Percentiles rank a stretch among this genome's conserved stretches.
These are phyloP conservation scores for Parazoanthus swiftii DNA, from an alignment of 92 coral and sea anemone species.

Conservation along the genomic window DNA sequence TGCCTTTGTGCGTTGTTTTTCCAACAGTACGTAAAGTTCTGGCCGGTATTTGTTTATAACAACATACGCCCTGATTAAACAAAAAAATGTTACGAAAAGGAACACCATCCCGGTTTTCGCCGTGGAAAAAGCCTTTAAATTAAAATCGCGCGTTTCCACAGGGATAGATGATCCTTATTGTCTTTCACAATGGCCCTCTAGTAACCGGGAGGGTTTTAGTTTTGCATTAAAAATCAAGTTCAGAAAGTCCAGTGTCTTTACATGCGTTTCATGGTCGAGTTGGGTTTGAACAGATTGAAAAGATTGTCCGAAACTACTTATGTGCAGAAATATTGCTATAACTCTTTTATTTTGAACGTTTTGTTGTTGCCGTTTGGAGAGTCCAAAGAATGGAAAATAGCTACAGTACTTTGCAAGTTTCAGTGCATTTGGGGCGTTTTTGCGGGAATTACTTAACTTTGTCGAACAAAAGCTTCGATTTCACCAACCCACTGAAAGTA, in stretches of 20 bases:
- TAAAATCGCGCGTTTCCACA: constrained; percentile 5
- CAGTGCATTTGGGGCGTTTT: not conserved
- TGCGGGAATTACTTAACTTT: constrained; percentile 22
- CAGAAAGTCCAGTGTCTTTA: constrained; percentile 11
- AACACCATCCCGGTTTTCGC: constrained; percentile 20
- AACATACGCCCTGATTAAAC: constrained; percentile 1
- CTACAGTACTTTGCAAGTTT: not conserved
- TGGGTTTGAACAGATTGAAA: constrained; percentile 15
- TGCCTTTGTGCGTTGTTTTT: not conserved
- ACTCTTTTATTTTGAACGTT: constrained; percentile 9
- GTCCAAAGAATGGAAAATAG: not conserved
- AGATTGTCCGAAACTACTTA: constrained; percentile 16
- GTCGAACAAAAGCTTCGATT: constrained; percentile 20
- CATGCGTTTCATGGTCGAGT: constrained; percentile 35
- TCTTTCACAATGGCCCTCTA: constrained; percentile 37
- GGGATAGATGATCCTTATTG: constrained; percentile 30
- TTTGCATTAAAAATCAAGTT: constrained; percentile 14
- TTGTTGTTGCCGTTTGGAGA: constrained; percentile 5
- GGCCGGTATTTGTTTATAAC: not conserved
- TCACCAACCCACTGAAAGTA: constrained; percentile 16
- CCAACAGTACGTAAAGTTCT: not conserved
- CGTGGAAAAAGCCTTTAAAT: constrained; percentile 31
- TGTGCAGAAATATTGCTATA: not conserved
- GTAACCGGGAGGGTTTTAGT: constrained; percentile 23
- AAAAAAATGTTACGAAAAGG: constrained; percentile 19